Evolutionary conservation across 2,888 invertebrate genomes (phyloP).

Genomic region (Tortrix viridana): DNA sequence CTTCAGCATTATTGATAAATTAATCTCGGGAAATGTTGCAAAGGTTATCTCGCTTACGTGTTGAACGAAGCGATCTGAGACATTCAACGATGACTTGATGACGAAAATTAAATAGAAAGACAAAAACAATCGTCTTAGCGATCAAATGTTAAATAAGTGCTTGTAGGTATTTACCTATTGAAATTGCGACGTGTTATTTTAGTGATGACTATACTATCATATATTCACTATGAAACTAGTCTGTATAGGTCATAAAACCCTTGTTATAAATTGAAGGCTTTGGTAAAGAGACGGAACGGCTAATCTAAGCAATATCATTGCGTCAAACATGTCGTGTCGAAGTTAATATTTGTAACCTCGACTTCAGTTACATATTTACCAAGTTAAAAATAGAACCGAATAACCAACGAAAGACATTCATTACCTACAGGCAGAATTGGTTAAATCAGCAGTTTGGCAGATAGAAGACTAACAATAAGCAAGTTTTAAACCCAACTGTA

Average conservation of each 20-base stretch:
- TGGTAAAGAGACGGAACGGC: neutral
- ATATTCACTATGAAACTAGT: too few species aligned
- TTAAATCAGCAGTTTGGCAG: constrained; percentile 12
- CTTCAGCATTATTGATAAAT: constrained; percentile 35
- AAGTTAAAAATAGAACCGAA: constrained; percentile 67
- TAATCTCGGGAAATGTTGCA: constrained; percentile 39
- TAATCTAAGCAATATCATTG: constrained; percentile 32
- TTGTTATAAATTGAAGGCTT: neutral
- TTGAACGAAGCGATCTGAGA: constrained; percentile 19
- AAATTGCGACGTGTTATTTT: too few species aligned
- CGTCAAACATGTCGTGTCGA: constrained; percentile 49
- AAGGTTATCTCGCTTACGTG: constrained; percentile 36
- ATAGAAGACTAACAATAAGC: neutral
- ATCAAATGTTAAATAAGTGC: too few species aligned
- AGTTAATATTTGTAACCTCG: constrained; percentile 70
- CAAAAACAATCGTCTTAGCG: neutral
- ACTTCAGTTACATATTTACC: constrained; percentile 69
- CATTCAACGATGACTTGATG: constrained; percentile 1
- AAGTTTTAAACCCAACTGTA: neutral
- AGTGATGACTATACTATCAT: too few species aligned
- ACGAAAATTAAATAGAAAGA: neutral
- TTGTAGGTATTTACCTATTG: too few species aligned
- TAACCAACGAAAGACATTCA: constrained; percentile 49
- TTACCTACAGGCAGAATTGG: neutral
- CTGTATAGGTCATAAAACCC: too few species aligned